A percentile compares a stretch with the other conserved stretches of the same genome.
These are phyloP conservation scores for Trichonephila clavipes DNA, from an alignment of 1,140 invertebrate species.

Conservation along the genomic window DNA sequence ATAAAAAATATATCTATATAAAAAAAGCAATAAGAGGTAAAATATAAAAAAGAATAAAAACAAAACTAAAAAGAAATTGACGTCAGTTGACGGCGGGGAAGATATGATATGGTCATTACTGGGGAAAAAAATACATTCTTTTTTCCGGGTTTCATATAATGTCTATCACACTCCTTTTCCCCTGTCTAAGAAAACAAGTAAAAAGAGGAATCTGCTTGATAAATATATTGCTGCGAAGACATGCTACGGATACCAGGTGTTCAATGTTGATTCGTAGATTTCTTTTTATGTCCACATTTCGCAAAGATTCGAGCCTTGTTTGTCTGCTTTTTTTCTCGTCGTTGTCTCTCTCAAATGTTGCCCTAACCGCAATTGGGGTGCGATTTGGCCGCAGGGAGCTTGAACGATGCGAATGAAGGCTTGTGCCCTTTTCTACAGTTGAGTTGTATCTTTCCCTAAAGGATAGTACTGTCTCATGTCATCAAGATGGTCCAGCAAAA, in stretches of 20 bases:
- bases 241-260: constrained; percentile 61
- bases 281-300: constrained; percentile 58
- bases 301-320: background rate
- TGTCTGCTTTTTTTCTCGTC: background rate
- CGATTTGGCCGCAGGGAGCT: constrained; percentile 43
- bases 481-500: constrained; percentile 43
- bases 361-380: constrained; percentile 57
- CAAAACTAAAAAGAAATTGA: constrained; percentile 35
- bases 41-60: background rate
- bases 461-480: constrained; percentile 64
- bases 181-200: background rate
- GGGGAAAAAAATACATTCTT: constrained; percentile 2
- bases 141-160: constrained; percentile 48
- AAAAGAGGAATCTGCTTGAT: constrained; percentile 60
- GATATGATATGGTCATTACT: constrained; percentile 70
- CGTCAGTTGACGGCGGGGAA: constrained; percentile 37
- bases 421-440: constrained; percentile 27
- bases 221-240: constrained; percentile 67
- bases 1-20: background rate
- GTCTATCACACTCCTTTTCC: constrained; percentile 41
- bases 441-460: constrained; percentile 59
- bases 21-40: background rate
- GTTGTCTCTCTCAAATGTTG: constrained; percentile 13
- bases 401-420: constrained; percentile 57
- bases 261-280: constrained; percentile 64